These are phyloP conservation scores for Rhinichthys klamathensis DNA, from an alignment of 2,113 vertebrate species.

Conservation along the genomic window DNA sequence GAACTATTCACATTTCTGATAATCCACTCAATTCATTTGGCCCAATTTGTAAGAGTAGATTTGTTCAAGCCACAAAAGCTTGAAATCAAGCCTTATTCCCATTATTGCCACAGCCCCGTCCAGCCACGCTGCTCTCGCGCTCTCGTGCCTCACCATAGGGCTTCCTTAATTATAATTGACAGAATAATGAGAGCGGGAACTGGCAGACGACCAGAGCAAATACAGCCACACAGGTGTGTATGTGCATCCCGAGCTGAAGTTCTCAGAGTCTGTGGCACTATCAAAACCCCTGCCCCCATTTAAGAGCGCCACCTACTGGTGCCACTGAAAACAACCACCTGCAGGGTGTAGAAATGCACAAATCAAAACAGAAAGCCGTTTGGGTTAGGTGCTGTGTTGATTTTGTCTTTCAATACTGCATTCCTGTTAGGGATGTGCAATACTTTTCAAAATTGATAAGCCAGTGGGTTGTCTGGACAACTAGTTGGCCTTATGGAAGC, in stretches of 20 bases:
- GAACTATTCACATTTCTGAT: conserved; percentile 59
- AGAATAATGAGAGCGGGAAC: conserved; percentile 57
- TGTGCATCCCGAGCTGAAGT: background rate
- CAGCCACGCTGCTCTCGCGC: background rate
- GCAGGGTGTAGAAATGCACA: background rate
- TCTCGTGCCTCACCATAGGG: conserved; percentile 55
- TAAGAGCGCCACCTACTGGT: conserved; percentile 49
- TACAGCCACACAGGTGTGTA: conserved; percentile 15
- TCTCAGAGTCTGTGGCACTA: background rate
- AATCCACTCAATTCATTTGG: conserved; percentile 67
- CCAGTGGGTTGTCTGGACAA: background rate
- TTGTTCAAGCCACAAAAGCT: conserved; percentile 57
- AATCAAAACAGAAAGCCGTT: background rate
- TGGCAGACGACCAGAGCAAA: conserved; percentile 42
- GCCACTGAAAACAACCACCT: background rate
- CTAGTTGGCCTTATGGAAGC: background rate
- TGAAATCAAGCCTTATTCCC: conserved; percentile 60
- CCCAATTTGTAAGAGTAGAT: conserved; percentile 56
- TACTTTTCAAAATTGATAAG: background rate
- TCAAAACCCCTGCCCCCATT: conserved; percentile 41
- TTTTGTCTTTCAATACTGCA: background rate
- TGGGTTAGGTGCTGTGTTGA: background rate
- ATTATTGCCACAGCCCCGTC: conserved; percentile 35
- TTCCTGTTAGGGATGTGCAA: background rate
- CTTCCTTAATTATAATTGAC: conserved; percentile 71